Percentiles rank a stretch among this genome's conserved stretches.
Conservation (phyloP, 2,113 vertebrate genomes). For the Datnioides undecimradiatus region DNA sequence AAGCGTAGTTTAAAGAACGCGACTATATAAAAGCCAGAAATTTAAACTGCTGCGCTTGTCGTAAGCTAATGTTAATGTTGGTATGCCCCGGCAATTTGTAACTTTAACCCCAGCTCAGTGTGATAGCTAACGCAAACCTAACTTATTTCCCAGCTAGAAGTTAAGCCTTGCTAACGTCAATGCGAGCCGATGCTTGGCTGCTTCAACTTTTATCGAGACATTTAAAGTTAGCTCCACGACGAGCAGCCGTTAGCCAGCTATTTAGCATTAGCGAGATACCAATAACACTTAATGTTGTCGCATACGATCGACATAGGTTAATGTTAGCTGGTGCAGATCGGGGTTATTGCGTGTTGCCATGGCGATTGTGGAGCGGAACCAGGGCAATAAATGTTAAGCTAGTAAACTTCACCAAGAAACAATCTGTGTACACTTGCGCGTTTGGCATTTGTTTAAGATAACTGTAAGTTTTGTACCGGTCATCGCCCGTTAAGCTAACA, state of each 20-base stretch:
- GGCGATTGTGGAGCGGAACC: slow-evolving; percentile 48
- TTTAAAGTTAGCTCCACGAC: slow-evolving; percentile 42
- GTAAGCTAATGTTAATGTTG: neutral
- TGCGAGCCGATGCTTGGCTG: neutral
- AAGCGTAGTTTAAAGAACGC: slow-evolving; percentile 28
- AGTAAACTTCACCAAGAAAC: slow-evolving; percentile 13
- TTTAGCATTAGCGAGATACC: slow-evolving; percentile 15
- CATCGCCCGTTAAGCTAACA: neutral
- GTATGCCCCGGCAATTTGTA: neutral
- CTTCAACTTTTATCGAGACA: slow-evolving; percentile 40
- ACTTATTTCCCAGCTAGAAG: neutral
- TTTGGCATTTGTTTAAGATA: neutral
- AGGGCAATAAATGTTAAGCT: slow-evolving; percentile 33
- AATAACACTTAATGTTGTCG: too few species aligned
- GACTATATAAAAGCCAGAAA: slow-evolving; percentile 22
- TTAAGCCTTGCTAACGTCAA: neutral
- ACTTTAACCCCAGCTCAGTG: too few species aligned
- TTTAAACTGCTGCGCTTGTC: slow-evolving; percentile 5
- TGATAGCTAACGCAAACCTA: neutral
- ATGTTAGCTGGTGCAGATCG: neutral
- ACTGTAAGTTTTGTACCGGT: neutral
- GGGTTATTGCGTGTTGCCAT: slow-evolving; percentile 63
- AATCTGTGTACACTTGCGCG: accelerated
- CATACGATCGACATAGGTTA: neutral
- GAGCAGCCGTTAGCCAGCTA: slow-evolving; percentile 36